Evolutionary conservation across 1,140 invertebrate genomes (phyloP), one percentile per base, ranked within the genome.

Genomic region (Ceratitis capitata): DNA sequence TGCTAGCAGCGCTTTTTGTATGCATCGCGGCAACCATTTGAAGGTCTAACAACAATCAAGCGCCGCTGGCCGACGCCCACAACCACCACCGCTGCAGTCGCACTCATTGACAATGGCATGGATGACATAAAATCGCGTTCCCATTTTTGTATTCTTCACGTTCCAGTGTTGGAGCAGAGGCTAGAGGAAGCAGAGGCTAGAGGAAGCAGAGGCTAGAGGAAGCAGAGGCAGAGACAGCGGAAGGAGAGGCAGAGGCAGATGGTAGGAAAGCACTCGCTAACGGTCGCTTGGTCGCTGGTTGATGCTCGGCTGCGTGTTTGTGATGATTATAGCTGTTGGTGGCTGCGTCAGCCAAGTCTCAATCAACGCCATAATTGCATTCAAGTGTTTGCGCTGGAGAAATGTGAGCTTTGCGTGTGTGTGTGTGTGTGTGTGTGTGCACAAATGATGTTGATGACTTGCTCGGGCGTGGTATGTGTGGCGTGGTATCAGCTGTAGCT

Each of bases 311-410:
- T 26, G 56, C 23, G 61, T 39, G 39, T 35, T 32, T 39, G 35
- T 35, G 29, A 19, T 32, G 16, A 19, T 32, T n/a, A 1, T 35
- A 69, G 9, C n/a, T 69, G 61, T 3, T 26, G n/a, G 56, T 19
- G 32, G 14, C 29, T 16, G 61, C 61, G 32, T 7, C 61, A 32
- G 61, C 32, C 69, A 78, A 26, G 35, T 78, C 69, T 78, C 42
- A 78, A 78, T 78, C 69, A 78, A 45, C 69, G 42, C 42, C 69
- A 78, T 78, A 78, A 78, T 78, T 78, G 69, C 69, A 78, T 78
- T 78, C n/a, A 45, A 78, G 69, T 78, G 42, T 78, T 78, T 78
- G 42, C 69, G 39, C 69, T 42, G 39, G 19, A 69, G 16, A 39
- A 35, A 32, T 29, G 61, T 32, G 61, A 69, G 61, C 61, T 16